Conservation (phyloP, 2,888 invertebrate genomes). For the Cephonodes hylas region DNA sequence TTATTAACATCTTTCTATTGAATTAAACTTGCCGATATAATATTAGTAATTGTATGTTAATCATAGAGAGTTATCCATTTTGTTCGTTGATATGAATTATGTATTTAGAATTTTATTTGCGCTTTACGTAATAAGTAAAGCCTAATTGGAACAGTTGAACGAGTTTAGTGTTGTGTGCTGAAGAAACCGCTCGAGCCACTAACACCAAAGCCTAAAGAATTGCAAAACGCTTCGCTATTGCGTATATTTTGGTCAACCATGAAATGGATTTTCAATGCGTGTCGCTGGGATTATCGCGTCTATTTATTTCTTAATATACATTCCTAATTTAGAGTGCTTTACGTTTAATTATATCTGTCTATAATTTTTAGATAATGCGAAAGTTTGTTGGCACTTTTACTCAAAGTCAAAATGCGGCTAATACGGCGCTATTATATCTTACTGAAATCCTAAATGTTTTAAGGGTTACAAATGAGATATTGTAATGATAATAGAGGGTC, state of each 20-base stretch:
- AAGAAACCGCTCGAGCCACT: constrained; percentile 19
- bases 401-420: too few relatives aligned
- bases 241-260: constrained; percentile 39
- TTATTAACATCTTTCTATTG: neutral
- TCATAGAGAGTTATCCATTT: neutral
- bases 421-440: too few relatives aligned
- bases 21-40: neutral
- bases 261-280: constrained; percentile 36
- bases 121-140: constrained; percentile 25
- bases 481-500: too few relatives aligned
- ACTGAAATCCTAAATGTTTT: too few relatives aligned
- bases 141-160: constrained; percentile 28
- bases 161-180: constrained; percentile 21
- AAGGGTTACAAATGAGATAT: too few relatives aligned
- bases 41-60: neutral
- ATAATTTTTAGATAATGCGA: neutral
- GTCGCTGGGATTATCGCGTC: constrained; percentile 20
- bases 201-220: constrained; percentile 29
- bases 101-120: constrained; percentile 6
- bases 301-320: neutral
- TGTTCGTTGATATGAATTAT: neutral
- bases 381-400: too few relatives aligned
- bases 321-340: neutral
- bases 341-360: neutral
- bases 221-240: constrained; percentile 36